Evolutionary conservation across 2,888 invertebrate genomes (phyloP), one percentile per base, ranked within the genome.

Genomic region (Eupithecia vulgata): DNA sequence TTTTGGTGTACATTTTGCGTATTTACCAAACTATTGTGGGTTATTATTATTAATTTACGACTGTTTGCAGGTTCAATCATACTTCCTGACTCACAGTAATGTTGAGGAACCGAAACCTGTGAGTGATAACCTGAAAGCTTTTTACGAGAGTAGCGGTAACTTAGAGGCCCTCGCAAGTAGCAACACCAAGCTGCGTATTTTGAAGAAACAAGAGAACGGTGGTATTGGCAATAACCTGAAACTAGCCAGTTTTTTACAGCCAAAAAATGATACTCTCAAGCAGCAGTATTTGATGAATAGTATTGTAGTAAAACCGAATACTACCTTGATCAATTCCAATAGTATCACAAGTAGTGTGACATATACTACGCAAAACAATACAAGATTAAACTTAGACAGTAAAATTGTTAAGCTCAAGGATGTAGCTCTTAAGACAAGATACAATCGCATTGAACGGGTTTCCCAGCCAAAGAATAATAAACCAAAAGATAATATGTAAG

Each of bases 131-230:
- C 89, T 94, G 85, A 93, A 92, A 89, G 87, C 88, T 75, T 94
- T 93, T 82, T 94, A 94, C 81, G 94, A 94, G 87, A 94, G 88
- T 84, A 94, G 93, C 88, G 94, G 93, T 79, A 93, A 92, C 82
- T 85, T 94, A 70, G 93, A 93, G 81, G 90, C 88, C 72, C 80
- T 87, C 57, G 81, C 85, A 61, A 86, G 87, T 34, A 85, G 78
- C 70, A 81, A 80, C 76, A 69, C 81, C 0, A 90, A 87, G 72
- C 88, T 89, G 21, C 85, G 86, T 74, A 85, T 87, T 74, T 74
- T 90, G 15, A 91, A 87, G 75, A 91, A 88, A 79, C 82, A 84
- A 69, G 91, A 90, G 68, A 81, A 80, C 35, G 83, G 85, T 76
- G 77, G 86, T n/a, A 83, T 88, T 7, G 90, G 90, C 6, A 93